Evolutionary conservation across 1,140 invertebrate species (phyloP), one percentile per base, ranked within the genome.

Genomic region (Cyclina sinensis): DNA sequence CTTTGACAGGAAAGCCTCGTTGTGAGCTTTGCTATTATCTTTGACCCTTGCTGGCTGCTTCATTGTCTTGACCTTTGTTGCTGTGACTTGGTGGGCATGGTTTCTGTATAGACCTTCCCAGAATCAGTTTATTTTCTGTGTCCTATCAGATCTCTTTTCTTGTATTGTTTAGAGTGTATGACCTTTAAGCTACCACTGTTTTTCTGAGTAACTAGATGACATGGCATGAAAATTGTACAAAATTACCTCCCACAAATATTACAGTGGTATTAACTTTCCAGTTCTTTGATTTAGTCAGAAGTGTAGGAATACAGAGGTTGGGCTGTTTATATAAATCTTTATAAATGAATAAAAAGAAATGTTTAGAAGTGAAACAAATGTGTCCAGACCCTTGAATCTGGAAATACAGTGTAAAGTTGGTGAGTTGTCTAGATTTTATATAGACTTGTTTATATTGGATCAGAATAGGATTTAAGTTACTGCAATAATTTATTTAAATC

Each of bases 321-420:
- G 12, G 18, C 7, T 54, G 51, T 18, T 12, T 54, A 54, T 54
- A 54, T 14, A 54, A 54, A 11, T 11, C 7, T 3, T 54, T 54
- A 3, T 54, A 3, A 7, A 54, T 14, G 21, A 54, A 54, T 18
- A n/a, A 54, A 18, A 54, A 7, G n/a, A 62, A 70, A 70, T 70
- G 65, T 70, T n/a, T 37, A 32, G 65, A 70, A 37, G 65, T 70
- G 65, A 70, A 37, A 70, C 4, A 27, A 70, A 21, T 46, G 27
- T 54, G 1, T 46, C 80, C 12, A 82, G 80, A 82, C 80, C 80
- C 16, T 3, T 82, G 14, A 48, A 68, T 82, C 27, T 82, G 39
- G 46, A 82, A 27, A 82, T 82, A 62, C 24, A 80, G 35, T 80
- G 51, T 43, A 11, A 46, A 18, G 9, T 82, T 18, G 80, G 80